These are phyloP conservation scores for Athalia rosae DNA, from an alignment of 2,888 invertebrate species.

Conservation along the genomic window DNA sequence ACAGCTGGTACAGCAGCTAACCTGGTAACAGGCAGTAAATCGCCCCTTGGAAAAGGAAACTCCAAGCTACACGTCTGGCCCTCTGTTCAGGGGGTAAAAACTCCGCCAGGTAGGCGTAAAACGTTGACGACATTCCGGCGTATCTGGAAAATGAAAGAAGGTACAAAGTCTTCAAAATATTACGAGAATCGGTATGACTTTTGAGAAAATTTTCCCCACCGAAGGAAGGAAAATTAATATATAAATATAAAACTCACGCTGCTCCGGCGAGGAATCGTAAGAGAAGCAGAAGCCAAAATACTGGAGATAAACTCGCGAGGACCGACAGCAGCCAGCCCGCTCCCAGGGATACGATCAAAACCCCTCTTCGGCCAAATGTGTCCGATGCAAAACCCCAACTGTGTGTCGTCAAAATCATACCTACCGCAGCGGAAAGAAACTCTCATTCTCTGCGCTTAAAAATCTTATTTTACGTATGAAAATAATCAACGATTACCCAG, in stretches of 20 bases:
- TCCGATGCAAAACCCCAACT: constrained; percentile 65
- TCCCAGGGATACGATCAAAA: constrained; percentile 68
- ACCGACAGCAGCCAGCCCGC: constrained; percentile 70
- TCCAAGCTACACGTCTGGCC: constrained; percentile 37
- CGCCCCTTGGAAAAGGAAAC: constrained; percentile 21
- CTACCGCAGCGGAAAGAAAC: constrained; percentile 21
- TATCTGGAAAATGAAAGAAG: constrained; percentile 3
- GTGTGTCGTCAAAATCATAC: constrained; percentile 51
- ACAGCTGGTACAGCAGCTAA: constrained; percentile 26
- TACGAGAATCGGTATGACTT: neutral
- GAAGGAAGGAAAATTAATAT: neutral
- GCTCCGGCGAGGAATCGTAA: constrained; percentile 51
- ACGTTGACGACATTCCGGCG: constrained; percentile 41
- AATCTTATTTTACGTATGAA: neutral
- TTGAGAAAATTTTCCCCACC: neutral
- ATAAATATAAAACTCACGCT: constrained; percentile 47
- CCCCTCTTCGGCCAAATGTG: constrained; percentile 66
- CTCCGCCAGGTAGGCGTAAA: constrained; percentile 46
- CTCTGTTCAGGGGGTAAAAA: constrained; percentile 38
- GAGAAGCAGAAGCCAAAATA: constrained; percentile 45
- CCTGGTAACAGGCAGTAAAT: constrained; percentile 49
- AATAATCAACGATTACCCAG: neutral
- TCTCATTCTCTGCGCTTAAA: neutral
- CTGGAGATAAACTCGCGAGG: constrained; percentile 68
- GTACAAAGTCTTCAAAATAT: neutral